Evolutionary conservation across 2,888 invertebrate species (phyloP), one percentile per base, ranked within the genome.

Genomic region (Koerneria pararmatus): DNA sequence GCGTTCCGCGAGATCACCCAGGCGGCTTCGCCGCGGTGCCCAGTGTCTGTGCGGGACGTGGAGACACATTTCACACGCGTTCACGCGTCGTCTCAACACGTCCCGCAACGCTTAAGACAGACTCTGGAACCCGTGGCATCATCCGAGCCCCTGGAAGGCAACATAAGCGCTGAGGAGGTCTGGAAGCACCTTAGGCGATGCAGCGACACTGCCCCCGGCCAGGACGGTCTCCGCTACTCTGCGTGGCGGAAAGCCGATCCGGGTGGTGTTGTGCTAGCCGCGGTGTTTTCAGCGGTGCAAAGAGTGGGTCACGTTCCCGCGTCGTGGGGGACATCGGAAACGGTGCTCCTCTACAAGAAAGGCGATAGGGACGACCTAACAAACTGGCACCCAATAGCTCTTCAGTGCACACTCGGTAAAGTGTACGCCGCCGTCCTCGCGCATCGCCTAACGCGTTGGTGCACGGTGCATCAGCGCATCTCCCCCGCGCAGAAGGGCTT

Each of bases 401-500:
- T 78, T 0, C 37, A 51, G 8, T 31, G 56, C 19, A 74, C 74
- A 15, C 60, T 77, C 24, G 69, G 65, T 32, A 78, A 78, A 58
- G n/a, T 72, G 11, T 74, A 67, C 60, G 54, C 73, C 0, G 56
- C 41, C 1, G n/a, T 64, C 6, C n/a, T 82, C 5, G 78, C 80
- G 0, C 19, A 27, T 3, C 73, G 67, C 8, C 49, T 71, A 5
- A 34, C 53, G 3, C 24, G 51, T 11, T 78, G 78, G 78, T 64
- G 68, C 2, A 34, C 27, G 1, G 4, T 11, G 0, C 62, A 72
- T 49, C 6, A 69, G 1, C 59, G 66, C 5, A 67, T 79, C n/a
- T 66, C 53, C 59, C 5, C 61, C 0, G 53, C 48, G 3, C 84
- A 85, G 66, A 85, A 85, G 71, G 83, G 83, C 24, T 84, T 84